Evolutionary conservation across 2,888 invertebrate genomes (phyloP).

Genomic region (Apeira syringaria): DNA sequence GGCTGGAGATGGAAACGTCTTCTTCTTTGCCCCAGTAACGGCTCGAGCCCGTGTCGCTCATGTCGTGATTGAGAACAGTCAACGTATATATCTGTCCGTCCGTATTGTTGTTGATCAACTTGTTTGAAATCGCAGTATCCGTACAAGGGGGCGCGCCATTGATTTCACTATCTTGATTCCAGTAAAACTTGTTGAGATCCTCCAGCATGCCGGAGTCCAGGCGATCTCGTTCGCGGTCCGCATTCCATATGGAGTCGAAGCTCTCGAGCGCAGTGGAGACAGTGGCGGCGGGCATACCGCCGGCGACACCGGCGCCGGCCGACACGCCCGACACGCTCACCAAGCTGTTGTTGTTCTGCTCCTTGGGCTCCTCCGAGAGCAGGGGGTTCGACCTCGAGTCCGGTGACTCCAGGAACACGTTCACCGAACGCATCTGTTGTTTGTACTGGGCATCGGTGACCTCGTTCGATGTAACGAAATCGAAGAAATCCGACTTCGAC

Average conservation of each 20-base stretch:
- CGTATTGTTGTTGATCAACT: constrained; percentile 86
- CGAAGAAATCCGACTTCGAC: constrained; percentile 94
- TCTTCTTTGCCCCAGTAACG: constrained; percentile 87
- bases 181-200: constrained; percentile 93
- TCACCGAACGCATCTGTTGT: constrained; percentile 87
- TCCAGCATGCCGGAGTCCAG: constrained; percentile 90
- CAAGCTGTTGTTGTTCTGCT: constrained; percentile 86
- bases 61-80: constrained; percentile 92
- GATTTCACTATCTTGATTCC: constrained; percentile 87
- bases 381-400: constrained; percentile 77
- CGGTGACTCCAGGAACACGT: constrained; percentile 86
- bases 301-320: constrained; percentile 51
- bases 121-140: constrained; percentile 77
- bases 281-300: constrained; percentile 61
- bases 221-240: constrained; percentile 88
- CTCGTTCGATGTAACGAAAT: constrained; percentile 93
- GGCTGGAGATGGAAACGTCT: constrained; percentile 84
- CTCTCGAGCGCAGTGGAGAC: constrained; percentile 77
- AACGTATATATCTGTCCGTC: constrained; percentile 93
- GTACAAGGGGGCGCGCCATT: constrained; percentile 75
- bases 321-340: constrained; percentile 58
- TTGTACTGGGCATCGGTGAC: constrained; percentile 88
- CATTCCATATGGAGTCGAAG: constrained; percentile 86
- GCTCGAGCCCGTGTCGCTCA: constrained; percentile 86
- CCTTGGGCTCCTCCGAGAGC: constrained; percentile 79